These are phyloP conservation scores for Cariama cristata DNA, from an alignment of 2,113 vertebrate genomes.

Conservation along the genomic window DNA sequence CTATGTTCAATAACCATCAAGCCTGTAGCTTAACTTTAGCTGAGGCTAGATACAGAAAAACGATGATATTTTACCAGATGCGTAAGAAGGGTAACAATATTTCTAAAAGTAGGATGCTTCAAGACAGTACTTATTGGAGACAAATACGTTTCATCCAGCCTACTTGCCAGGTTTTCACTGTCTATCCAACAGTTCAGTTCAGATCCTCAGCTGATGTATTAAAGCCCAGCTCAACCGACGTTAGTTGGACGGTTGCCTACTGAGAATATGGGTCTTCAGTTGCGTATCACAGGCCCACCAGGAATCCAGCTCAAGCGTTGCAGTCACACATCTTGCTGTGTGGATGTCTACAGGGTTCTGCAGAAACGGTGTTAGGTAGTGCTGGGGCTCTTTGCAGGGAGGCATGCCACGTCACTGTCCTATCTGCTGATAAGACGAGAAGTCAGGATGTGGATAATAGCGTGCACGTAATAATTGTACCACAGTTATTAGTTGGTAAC, in stretches of 20 bases:
- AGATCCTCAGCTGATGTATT: background rate
- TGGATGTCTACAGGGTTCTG: background rate
- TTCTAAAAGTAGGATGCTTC: background rate
- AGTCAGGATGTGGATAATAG: background rate
- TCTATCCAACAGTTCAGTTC: background rate
- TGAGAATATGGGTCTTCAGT: background rate
- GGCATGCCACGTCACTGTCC: rapidly evolving
- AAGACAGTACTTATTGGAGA: background rate
- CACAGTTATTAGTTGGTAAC: background rate
- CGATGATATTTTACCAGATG: background rate
- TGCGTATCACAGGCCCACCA: background rate
- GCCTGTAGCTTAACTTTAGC: background rate
- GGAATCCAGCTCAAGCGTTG: background rate
- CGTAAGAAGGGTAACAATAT: background rate
- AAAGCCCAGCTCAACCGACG: background rate
- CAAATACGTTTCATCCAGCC: background rate
- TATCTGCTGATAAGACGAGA: background rate
- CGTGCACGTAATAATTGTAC: background rate
- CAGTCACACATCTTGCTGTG: background rate
- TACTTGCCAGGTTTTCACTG: background rate
- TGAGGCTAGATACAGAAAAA: background rate
- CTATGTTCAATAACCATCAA: background rate
- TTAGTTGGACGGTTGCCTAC: rapidly evolving
- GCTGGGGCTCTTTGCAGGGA: background rate
- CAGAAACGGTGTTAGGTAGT: background rate